These are phyloP conservation scores for Heliconius congener DNA, from an alignment of 1,140 invertebrate genomes.

Conservation along the genomic window DNA sequence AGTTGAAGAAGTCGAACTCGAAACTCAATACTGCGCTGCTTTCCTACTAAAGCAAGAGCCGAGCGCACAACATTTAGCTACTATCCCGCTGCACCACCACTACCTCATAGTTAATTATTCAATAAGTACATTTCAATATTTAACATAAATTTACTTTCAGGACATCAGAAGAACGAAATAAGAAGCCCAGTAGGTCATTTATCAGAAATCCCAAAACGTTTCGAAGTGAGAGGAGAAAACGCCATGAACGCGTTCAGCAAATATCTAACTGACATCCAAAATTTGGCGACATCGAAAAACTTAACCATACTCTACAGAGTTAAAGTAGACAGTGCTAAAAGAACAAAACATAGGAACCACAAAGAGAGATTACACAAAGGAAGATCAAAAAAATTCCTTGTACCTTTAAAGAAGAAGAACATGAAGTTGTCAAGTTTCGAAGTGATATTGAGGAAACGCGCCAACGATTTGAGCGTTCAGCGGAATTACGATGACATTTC, in stretches of 20 bases:
- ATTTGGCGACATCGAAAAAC: conserved; percentile 53
- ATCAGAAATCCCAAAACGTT: conserved; percentile 59
- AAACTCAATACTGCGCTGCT: too few relatives aligned
- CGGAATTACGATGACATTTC: conserved; percentile 35
- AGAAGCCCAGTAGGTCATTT: conserved; percentile 48
- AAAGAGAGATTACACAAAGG: conserved; percentile 44
- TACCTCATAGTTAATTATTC: too few relatives aligned
- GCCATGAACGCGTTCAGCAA: conserved; percentile 53
- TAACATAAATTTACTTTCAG: conserved; percentile 43
- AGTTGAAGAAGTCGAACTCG: too few relatives aligned
- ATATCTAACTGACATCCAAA: conserved; percentile 57
- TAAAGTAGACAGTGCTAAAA: conserved; percentile 48
- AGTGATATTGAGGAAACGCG: conserved; percentile 54
- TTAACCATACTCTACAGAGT: conserved; percentile 57
- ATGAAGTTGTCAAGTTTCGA: conserved; percentile 73
- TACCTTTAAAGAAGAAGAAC: conserved; percentile 69
- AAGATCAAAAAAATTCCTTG: conserved; percentile 65
- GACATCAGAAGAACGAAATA: conserved; percentile 52
- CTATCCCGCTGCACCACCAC: not conserved
- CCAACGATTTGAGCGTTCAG: conserved; percentile 45
- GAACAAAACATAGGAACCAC: conserved; percentile 36
- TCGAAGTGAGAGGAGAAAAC: conserved; percentile 58
- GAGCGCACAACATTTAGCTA: too few relatives aligned
- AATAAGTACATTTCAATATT: too few relatives aligned
- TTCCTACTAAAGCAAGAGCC: too few relatives aligned